Evolutionary conservation across 1,140 invertebrate genomes (phyloP).

Genomic region (Danaus plexippus): DNA sequence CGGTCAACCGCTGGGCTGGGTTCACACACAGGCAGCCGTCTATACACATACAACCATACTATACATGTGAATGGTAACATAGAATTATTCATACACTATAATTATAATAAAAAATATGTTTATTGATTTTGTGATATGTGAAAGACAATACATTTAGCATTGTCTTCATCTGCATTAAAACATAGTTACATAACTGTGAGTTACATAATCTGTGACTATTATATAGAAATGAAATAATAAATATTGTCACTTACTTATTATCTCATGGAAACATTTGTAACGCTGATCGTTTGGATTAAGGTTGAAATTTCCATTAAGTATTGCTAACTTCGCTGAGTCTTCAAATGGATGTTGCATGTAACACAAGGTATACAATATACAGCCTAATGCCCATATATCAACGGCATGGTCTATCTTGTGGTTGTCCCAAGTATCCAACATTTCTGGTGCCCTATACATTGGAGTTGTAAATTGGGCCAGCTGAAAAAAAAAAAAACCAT

Average conservation of each 20-base stretch:
- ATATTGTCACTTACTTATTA: constrained; percentile 82
- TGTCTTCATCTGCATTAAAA: too few relatives aligned
- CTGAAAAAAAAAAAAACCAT: constrained; percentile 36
- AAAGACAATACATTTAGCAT: too few relatives aligned
- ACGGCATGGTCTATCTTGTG: constrained; percentile 89
- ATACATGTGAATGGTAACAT: too few relatives aligned
- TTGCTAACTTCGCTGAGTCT: constrained; percentile 95
- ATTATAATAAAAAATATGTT: too few relatives aligned
- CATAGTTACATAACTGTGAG: too few relatives aligned
- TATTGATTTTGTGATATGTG: too few relatives aligned
- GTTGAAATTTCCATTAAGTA: constrained; percentile 96
- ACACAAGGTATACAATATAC: constrained; percentile 93
- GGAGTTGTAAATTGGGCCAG: constrained; percentile 80
- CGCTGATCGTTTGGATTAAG: constrained; percentile 85
- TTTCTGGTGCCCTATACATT: constrained; percentile 95
- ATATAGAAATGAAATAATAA: too few relatives aligned
- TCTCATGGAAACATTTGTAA: constrained; percentile 89
- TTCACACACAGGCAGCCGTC: constrained; percentile 88
- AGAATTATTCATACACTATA: too few relatives aligned
- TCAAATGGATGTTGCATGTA: constrained; percentile 97
- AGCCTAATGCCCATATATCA: constrained; percentile 98
- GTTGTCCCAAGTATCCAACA: constrained; percentile 98
- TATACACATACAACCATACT: constrained; percentile 41
- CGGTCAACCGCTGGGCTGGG: constrained; percentile 82
- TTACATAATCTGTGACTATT: too few relatives aligned